phyloP scores from a whole-genome alignment of 2,797 vertebrate species.

The Picus viridis region DNA sequence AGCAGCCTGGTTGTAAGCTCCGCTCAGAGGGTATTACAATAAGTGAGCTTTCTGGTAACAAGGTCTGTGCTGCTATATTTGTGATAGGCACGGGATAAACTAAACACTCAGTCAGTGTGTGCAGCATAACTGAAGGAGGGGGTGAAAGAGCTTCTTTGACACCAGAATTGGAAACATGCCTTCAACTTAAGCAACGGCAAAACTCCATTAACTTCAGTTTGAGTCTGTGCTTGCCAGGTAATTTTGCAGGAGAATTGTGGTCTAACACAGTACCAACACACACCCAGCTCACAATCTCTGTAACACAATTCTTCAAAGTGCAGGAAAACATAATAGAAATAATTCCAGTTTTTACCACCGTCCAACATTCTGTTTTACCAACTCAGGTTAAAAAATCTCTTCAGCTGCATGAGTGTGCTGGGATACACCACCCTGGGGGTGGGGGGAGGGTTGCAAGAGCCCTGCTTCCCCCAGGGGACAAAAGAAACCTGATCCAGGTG shows the following conservation, averaged over 20 bases:
- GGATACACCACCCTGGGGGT: too few species aligned
- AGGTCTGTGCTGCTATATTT: slow-evolving; percentile 1
- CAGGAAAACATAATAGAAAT: background rate
- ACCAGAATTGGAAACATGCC: background rate
- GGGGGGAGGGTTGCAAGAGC: too few species aligned
- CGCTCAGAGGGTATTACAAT: background rate
- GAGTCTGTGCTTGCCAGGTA: background rate
- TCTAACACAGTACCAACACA: background rate
- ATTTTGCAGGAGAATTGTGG: background rate
- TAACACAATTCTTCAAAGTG: background rate
- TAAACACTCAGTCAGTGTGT: background rate
- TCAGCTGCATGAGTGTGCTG: background rate
- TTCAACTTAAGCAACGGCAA: background rate
- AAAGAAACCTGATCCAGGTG: too few species aligned
- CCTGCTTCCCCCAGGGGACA: too few species aligned
- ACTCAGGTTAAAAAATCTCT: background rate
- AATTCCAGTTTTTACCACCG: background rate
- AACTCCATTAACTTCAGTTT: background rate
- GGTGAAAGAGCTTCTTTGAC: background rate
- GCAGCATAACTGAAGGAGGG: background rate
- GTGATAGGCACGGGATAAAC: slow-evolving; percentile 34
- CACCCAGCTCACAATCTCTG: background rate
- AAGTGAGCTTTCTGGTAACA: slow-evolving; percentile 43
- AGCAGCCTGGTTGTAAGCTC: slow-evolving; percentile 26
- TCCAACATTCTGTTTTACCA: background rate